These are phyloP conservation scores for Criorhina ranunculi DNA, from an alignment of 2,888 invertebrate genomes.

Conservation along the genomic window DNA sequence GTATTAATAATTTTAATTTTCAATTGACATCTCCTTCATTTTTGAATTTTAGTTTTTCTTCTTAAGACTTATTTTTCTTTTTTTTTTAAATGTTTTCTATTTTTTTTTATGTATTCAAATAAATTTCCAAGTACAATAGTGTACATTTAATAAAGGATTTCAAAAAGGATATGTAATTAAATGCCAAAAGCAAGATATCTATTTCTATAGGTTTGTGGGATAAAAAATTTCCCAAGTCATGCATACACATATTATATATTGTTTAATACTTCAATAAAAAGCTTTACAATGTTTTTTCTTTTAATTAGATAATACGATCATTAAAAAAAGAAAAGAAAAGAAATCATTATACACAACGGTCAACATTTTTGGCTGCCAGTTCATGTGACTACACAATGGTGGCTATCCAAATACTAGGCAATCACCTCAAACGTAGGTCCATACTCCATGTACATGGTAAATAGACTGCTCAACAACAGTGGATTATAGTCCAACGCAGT, in stretches of 20 bases:
- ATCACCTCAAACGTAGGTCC: too few species aligned
- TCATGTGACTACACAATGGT: not conserved
- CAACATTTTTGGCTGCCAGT: slow-evolving; percentile 24
- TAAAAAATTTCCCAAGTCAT: slow-evolving; percentile 29
- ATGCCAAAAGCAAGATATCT: slow-evolving; percentile 67
- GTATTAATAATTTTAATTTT: slow-evolving; percentile 10
- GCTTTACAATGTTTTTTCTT: slow-evolving; percentile 2
- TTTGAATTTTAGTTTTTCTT: slow-evolving; percentile 7
- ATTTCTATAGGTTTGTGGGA: slow-evolving; percentile 4
- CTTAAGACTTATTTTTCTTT: slow-evolving; percentile 14
- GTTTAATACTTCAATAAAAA: not conserved
- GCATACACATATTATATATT: not conserved
- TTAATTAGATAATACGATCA: not conserved
- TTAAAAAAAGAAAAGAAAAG: not conserved
- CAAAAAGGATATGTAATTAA: slow-evolving; percentile 69
- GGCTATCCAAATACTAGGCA: too few species aligned
- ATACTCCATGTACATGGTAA: too few species aligned
- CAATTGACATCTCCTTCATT: slow-evolving; percentile 69
- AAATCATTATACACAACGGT: slow-evolving; percentile 13
- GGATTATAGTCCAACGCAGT: too few species aligned
- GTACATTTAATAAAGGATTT: slow-evolving; percentile 43
- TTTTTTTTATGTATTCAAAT: slow-evolving; percentile 2
- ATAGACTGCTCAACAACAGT: too few species aligned
- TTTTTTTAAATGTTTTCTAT: slow-evolving; percentile 2
- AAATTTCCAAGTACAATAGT: slow-evolving; percentile 28